Evolutionary conservation across 2,113 vertebrate genomes (phyloP).

Genomic region (Rhipidura dahli): DNA sequence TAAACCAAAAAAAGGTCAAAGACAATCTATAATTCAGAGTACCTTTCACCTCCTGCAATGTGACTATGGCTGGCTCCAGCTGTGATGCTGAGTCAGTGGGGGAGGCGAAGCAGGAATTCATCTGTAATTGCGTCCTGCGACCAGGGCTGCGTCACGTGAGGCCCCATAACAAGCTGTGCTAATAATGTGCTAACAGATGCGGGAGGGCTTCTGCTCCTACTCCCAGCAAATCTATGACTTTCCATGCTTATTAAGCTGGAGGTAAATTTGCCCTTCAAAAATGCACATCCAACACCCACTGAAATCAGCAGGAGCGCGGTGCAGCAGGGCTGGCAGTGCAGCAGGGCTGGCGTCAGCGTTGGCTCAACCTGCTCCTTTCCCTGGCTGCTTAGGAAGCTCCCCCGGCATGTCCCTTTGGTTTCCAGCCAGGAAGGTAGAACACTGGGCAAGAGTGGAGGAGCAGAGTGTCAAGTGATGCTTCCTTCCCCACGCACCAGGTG

Average conservation of each 20-base stretch:
- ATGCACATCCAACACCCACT: background rate
- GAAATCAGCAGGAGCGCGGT: background rate
- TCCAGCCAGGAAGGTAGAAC: background rate
- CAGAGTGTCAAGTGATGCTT: background rate
- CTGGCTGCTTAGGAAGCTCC: background rate
- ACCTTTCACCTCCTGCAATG: conserved; percentile 53
- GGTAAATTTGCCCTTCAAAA: conserved; percentile 56
- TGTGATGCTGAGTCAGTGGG: conserved; percentile 62
- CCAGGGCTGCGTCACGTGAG: conserved; percentile 39
- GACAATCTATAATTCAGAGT: conserved; percentile 61
- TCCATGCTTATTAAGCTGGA: conserved; percentile 44
- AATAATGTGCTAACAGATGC: conserved; percentile 65
- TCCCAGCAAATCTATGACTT: conserved; percentile 58
- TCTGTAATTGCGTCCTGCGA: conserved; percentile 40
- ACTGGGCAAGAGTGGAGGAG: background rate
- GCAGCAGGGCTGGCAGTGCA: background rate
- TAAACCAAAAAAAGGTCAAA: conserved; percentile 63
- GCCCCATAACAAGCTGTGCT: conserved; percentile 56
- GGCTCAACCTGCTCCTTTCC: background rate
- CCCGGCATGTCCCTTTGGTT: rapidly evolving
- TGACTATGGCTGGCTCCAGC: conserved; percentile 56
- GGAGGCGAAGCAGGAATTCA: conserved; percentile 42
- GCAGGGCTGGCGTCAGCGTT: background rate
- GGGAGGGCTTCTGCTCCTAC: conserved; percentile 42
- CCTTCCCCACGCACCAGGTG: rapidly evolving